These are phyloP conservation scores for Cephonodes hylas DNA, from an alignment of 2,888 invertebrate genomes.

Conservation along the genomic window DNA sequence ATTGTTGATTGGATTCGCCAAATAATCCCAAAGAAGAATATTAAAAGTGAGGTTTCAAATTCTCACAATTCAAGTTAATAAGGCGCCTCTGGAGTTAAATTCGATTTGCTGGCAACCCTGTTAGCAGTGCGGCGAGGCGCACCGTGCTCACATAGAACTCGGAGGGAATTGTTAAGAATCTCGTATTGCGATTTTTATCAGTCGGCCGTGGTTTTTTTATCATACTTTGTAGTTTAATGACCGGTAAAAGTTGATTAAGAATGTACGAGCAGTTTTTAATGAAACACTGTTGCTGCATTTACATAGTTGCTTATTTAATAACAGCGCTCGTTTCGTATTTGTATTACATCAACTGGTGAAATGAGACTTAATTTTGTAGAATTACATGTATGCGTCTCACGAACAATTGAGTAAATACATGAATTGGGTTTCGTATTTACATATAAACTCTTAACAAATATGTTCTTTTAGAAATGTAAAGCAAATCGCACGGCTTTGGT, in stretches of 20 bases:
- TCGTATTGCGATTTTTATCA: slow-evolving; percentile 8
- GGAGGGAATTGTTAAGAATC: slow-evolving; percentile 10
- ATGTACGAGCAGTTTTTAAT: not conserved
- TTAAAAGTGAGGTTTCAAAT: no score
- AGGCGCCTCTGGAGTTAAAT: no score
- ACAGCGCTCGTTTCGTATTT: not conserved
- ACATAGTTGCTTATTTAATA: not conserved
- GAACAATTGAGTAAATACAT: not conserved
- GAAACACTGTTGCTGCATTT: not conserved
- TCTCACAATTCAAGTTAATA: no score
- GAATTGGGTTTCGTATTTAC: not conserved
- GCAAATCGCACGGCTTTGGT: slow-evolving; percentile 1
- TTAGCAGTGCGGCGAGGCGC: not conserved
- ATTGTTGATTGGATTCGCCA: no score
- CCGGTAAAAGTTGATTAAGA: slow-evolving; percentile 6
- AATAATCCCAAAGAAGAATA: no score
- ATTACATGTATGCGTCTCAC: no score
- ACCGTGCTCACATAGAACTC: not conserved
- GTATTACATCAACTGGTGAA: not conserved
- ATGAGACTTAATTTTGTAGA: not conserved
- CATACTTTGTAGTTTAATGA: not conserved
- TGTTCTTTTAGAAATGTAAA: not conserved
- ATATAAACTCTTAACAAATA: not conserved
- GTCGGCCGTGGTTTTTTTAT: not conserved
- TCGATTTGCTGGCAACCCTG: not conserved